These are phyloP conservation scores for Lonchura striata DNA, from an alignment of 2,113 vertebrate genomes.

Conservation along the genomic window DNA sequence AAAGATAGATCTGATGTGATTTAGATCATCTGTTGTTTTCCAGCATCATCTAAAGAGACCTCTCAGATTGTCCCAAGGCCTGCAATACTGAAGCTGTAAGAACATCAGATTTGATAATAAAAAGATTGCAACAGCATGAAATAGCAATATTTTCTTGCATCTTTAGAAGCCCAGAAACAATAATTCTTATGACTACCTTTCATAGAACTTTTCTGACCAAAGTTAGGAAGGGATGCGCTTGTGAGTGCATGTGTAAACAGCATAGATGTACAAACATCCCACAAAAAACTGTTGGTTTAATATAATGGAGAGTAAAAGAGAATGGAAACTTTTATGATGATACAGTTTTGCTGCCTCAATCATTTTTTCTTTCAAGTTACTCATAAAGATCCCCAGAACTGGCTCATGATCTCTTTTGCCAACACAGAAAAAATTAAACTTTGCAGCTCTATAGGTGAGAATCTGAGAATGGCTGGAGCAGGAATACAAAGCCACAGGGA, in stretches of 20 bases:
- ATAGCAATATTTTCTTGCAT: background rate
- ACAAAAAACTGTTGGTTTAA: background rate
- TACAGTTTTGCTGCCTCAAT: background rate
- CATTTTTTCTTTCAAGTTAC: background rate
- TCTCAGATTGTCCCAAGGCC: background rate
- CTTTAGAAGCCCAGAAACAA: background rate
- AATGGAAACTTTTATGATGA: background rate
- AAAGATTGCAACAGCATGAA: background rate
- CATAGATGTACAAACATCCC: fast-evolving
- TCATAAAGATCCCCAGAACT: background rate
- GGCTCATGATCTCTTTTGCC: background rate
- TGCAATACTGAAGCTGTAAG: background rate
- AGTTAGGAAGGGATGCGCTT: background rate
- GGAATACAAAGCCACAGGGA: background rate
- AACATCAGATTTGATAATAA: background rate
- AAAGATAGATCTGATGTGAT: background rate
- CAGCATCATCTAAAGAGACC: background rate
- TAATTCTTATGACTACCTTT: background rate
- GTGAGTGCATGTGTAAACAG: fast-evolving
- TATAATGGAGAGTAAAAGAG: background rate
- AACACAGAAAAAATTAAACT: background rate
- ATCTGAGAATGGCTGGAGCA: background rate
- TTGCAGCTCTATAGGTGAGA: background rate
- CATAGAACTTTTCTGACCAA: background rate
- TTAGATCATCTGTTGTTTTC: background rate